phyloP scores from a whole-genome alignment of 2,888 invertebrate species.

The Erebia epiphron region DNA sequence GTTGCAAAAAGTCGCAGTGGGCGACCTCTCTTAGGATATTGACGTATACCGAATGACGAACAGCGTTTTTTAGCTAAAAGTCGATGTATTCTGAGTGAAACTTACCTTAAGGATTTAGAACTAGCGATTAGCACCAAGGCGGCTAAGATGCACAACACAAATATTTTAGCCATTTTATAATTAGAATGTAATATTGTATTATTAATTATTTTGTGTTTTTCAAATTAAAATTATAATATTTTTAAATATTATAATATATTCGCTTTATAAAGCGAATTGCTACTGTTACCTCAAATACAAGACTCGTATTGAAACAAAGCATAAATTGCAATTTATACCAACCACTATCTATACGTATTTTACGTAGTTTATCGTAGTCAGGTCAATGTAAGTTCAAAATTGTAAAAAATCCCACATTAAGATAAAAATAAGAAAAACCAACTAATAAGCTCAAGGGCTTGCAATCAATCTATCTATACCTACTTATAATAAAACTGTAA shows the following conservation, averaged over 20 bases:
- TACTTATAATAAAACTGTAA: too few species aligned
- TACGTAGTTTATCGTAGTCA: background rate
- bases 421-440: background rate
- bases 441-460: too few species aligned
- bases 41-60: too few species aligned
- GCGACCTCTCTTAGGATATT: too few species aligned
- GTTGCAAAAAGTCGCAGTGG: too few species aligned
- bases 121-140: background rate
- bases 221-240: background rate
- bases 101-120: constrained; percentile 2
- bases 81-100: background rate
- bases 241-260: too few species aligned
- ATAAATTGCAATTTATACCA: background rate
- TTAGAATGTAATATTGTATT: background rate
- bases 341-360: background rate
- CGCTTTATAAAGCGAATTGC: background rate
- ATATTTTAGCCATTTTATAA: background rate
- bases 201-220: background rate
- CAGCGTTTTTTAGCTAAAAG: too few species aligned
- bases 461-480: too few species aligned
- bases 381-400: background rate
- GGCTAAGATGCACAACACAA: background rate
- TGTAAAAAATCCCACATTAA: background rate
- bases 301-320: background rate
- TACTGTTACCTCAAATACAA: background rate